Conservation (phyloP, 2,888 invertebrate genomes). For the Fissipunctia ypsillon region DNA sequence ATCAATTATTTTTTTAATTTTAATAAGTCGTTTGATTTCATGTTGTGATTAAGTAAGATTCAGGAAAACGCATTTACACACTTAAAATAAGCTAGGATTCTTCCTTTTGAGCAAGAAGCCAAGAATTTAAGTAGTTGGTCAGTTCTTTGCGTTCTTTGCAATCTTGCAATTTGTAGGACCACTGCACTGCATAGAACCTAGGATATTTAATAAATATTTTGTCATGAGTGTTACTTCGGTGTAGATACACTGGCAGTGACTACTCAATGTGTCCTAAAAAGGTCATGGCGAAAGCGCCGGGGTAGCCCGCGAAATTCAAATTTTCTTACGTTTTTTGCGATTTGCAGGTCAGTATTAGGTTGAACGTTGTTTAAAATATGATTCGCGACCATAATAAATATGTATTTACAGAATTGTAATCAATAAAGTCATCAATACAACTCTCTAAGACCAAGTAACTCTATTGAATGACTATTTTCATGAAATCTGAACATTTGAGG, state of each 20-base stretch:
- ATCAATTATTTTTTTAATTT: neutral
- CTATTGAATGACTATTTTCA: too few relatives aligned
- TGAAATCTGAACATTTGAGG: too few relatives aligned
- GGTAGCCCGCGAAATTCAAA: too few relatives aligned
- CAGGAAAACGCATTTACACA: neutral
- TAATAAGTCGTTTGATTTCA: neutral
- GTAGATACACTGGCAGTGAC: neutral
- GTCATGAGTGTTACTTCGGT: neutral
- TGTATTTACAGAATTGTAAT: too few relatives aligned
- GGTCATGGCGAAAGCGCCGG: too few relatives aligned
- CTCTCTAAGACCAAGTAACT: too few relatives aligned
- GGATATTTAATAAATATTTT: too few relatives aligned
- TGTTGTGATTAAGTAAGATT: conserved; percentile 1
- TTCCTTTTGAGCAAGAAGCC: neutral
- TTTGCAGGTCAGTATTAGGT: too few relatives aligned
- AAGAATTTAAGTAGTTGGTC: neutral
- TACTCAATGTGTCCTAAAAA: neutral
- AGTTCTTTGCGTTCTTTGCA: neutral
- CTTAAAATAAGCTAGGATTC: neutral
- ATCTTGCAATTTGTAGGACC: neutral
- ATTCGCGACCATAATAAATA: too few relatives aligned
- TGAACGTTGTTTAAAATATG: too few relatives aligned
- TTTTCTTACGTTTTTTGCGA: too few relatives aligned
- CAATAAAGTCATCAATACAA: too few relatives aligned
- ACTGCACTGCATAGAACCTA: neutral